phyloP scores from a whole-genome alignment of 2,113 vertebrate species.

The Xenopus tropicalis region UCB_Xtro_10.0 CM004443.2:133092501-133093000 shows the following conservation, averaged over 20 bases:
- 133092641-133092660: slow-evolving; percentile 73
- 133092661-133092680: slow-evolving; percentile 78
- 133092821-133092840: slow-evolving; percentile 78
- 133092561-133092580: neutral
- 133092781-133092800: slow-evolving; percentile 81
- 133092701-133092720: slow-evolving; percentile 76
- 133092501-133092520: too few relatives aligned
- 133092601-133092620: neutral
- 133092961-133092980: too few relatives aligned
- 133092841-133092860: slow-evolving; percentile 81
- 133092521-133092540: too few relatives aligned
- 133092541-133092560: neutral
- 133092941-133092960: too few relatives aligned
- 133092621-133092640: slow-evolving; percentile 17
- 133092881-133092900: slow-evolving; percentile 80
- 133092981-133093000: too few relatives aligned
- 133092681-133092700: slow-evolving; percentile 80
- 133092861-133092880: slow-evolving; percentile 79
- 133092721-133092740: slow-evolving; percentile 78
- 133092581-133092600: neutral
- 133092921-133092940: too few relatives aligned
- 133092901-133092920: slow-evolving; percentile 38
- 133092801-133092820: slow-evolving; percentile 74
- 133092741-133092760: slow-evolving; percentile 78
- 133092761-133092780: slow-evolving; percentile 77